These are phyloP conservation scores for Otolemur garnettii DNA, from an alignment of 2,113 vertebrate genomes.

Conservation along the genomic window DNA sequence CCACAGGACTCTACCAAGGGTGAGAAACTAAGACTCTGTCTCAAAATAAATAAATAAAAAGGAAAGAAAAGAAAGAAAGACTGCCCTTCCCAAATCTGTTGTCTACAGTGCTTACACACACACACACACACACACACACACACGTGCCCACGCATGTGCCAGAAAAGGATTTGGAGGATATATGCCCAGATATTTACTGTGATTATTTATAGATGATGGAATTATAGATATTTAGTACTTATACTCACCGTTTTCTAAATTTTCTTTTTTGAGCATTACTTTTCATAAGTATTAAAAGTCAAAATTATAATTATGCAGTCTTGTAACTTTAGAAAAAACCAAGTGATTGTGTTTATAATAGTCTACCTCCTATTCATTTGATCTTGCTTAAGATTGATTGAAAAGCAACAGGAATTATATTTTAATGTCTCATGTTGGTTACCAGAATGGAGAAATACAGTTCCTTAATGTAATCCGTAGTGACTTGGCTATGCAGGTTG, in stretches of 20 bases:
- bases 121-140: neutral
- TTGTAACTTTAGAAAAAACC: conserved; percentile 37
- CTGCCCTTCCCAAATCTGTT: neutral
- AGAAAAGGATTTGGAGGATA: neutral
- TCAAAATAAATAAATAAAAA: too few relatives aligned
- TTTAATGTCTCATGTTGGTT: conserved; percentile 82
- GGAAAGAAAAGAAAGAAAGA: neutral
- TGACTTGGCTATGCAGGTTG: neutral
- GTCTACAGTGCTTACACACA: neutral
- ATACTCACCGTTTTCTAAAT: conserved; percentile 20
- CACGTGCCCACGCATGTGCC: neutral
- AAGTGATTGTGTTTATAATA: conserved; percentile 10
- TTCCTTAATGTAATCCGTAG: conserved; percentile 73
- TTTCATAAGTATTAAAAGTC: conserved; percentile 29
- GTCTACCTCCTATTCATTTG: neutral
- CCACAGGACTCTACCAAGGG: too few relatives aligned
- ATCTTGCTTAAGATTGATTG: conserved; percentile 46
- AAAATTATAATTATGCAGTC: conserved; percentile 9
- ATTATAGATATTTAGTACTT: neutral
- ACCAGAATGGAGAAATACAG: conserved; percentile 80
- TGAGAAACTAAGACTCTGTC: too few relatives aligned
- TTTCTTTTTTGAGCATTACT: conserved; percentile 45
- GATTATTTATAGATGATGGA: neutral
- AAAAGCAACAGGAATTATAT: conserved; percentile 84
- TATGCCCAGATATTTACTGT: neutral